Conservation (phyloP, 2,888 invertebrate species). For the Metacarcinus magister region DNA sequence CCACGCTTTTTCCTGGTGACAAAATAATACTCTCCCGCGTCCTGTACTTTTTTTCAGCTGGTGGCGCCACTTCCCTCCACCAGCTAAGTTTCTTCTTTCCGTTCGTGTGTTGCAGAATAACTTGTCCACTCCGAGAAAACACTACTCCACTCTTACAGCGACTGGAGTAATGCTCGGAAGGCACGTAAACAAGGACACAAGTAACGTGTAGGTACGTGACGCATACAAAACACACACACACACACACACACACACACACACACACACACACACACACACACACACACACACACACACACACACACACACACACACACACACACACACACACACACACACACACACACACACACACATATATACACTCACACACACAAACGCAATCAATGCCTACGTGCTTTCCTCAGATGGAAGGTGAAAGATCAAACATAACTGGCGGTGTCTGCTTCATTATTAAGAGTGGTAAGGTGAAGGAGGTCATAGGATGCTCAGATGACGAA, state of each 20-base stretch:
- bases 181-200: not conserved
- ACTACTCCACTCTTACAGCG: not conserved
- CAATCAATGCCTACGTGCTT: not conserved
- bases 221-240: not conserved
- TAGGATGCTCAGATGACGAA: not conserved
- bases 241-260: not conserved
- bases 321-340: not conserved
- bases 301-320: not conserved
- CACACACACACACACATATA: not conserved
- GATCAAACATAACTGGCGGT: not conserved
- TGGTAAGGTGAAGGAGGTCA: not conserved
- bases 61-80: not conserved
- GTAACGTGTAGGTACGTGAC: not conserved
- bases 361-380: not conserved
- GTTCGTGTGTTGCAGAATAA: not conserved
- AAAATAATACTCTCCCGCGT: not conserved
- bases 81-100: not conserved
- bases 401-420: not conserved
- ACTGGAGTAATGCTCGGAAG: not conserved
- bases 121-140: not conserved
- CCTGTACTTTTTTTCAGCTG: not conserved
- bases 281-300: not conserved
- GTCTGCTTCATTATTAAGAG: not conserved
- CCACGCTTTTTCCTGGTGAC: not conserved
- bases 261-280: not conserved